Evolutionary conservation across 2,888 invertebrate species (phyloP), one percentile per base, ranked within the genome.

Genomic region (Scelioninae gen. 1): DNA sequence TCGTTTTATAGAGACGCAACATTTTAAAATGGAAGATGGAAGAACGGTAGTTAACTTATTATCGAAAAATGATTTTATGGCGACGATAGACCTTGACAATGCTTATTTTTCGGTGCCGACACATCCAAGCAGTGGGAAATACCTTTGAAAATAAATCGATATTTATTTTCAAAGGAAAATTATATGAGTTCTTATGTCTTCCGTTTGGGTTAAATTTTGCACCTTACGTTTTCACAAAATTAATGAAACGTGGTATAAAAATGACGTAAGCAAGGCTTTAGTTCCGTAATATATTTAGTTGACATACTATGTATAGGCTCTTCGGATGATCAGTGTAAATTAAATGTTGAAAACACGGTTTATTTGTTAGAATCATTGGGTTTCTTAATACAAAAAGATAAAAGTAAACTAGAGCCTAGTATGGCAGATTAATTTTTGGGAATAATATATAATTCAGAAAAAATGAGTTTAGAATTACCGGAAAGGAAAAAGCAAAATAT

Each of bases 101-200:
- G 58, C 58, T 10, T 58, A 60, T 15, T 60, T 43, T n/a, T 11
- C 43, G n/a, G 23, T 43, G 5, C 43, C 60, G 10, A 60, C 43
- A 4, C 60, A 60, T 13, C 43, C 23, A 7, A 11, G 16, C 31
- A 43, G 43, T 29, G 1, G 16, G 5, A 60, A 43, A 40, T 43
- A 23, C 7, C 16, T 60, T 23, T 4, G 60, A 29, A n/a, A n/a
- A n/a, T n/a, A n/a, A n/a, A n/a, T n/a, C n/a, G n/a, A n/a, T n/a
- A n/a, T 60, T 40, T 60, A 23, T 43, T 11, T 60, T 60, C 11
- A n/a, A 60, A 15, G 40, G 11, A 23, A 62, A 80, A 65, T 5
- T 81, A 0, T 85, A 66, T 31, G 68, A 87, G 10, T 87, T 85
- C 66, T 56, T 38, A 6, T 85, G 80, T 34, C n/a, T 86, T 5